Evolutionary conservation across 2,888 invertebrate genomes (phyloP).

Genomic region (Athrips mouffetella): DNA sequence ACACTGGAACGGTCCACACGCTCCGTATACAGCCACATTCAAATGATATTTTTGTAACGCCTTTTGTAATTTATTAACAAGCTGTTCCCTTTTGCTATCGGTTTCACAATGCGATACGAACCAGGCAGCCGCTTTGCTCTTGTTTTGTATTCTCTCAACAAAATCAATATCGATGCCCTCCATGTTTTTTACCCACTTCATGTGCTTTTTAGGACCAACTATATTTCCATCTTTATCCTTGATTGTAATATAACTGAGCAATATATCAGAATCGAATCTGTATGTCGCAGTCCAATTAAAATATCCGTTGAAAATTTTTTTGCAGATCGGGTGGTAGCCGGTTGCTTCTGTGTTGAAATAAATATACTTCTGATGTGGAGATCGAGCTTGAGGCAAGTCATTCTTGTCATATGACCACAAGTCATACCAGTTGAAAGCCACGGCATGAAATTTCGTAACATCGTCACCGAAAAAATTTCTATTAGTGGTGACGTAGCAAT

Average conservation of each 20-base stretch:
- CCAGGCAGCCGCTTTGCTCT: slow-evolving; percentile 65
- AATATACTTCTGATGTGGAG: slow-evolving; percentile 56
- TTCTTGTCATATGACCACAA: slow-evolving; percentile 11
- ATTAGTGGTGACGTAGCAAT: slow-evolving; percentile 56
- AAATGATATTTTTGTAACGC: slow-evolving; percentile 37
- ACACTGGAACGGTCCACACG: slow-evolving; percentile 64
- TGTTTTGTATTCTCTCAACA: slow-evolving; percentile 39
- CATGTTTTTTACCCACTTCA: slow-evolving; percentile 26
- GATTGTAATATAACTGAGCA: slow-evolving; percentile 51
- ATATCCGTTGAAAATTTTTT: slow-evolving; percentile 45
- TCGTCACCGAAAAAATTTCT: slow-evolving; percentile 43
- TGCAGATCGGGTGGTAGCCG: slow-evolving; percentile 56
- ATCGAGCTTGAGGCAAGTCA: slow-evolving; percentile 41
- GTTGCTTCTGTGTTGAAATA: slow-evolving; percentile 63
- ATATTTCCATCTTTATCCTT: slow-evolving; percentile 40
- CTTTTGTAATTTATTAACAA: slow-evolving; percentile 40
- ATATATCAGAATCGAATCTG: slow-evolving; percentile 60
- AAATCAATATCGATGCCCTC: slow-evolving; percentile 31
- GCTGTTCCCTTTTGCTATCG: slow-evolving; percentile 42
- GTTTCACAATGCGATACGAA: slow-evolving; percentile 60
- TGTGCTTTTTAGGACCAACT: slow-evolving; percentile 53
- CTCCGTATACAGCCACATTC: slow-evolving; percentile 74
- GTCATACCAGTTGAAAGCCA: slow-evolving; percentile 56
- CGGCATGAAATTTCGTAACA: slow-evolving; percentile 50
- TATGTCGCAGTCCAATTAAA: slow-evolving; percentile 71